Evolutionary conservation across 1,140 invertebrate genomes (phyloP).

Genomic region (Yoshiicerus persimilis): DNA sequence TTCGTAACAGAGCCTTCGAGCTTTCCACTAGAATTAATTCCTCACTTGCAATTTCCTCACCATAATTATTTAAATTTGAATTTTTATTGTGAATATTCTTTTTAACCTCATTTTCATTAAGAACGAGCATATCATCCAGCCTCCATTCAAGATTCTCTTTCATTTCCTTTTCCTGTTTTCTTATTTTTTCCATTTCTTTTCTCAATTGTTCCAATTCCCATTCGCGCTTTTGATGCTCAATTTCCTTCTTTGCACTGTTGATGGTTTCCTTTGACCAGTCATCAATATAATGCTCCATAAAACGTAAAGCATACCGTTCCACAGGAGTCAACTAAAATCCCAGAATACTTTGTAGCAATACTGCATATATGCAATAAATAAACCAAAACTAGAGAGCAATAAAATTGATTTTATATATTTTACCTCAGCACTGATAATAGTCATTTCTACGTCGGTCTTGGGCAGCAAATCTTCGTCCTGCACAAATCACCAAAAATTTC

Average conservation of each 20-base stretch:
- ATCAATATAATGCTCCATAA: constrained; percentile 84
- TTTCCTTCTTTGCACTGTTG: constrained; percentile 83
- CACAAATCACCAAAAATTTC: background rate
- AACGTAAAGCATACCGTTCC: constrained; percentile 89
- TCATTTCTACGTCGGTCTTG: constrained; percentile 11
- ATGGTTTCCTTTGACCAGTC: constrained; percentile 80
- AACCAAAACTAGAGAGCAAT: background rate
- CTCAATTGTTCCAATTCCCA: constrained; percentile 82
- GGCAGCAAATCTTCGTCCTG: background rate
- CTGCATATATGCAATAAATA: too few relatives aligned
- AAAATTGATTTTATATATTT: background rate
- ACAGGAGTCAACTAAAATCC: constrained; percentile 82
- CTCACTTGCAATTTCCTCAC: too few relatives aligned
- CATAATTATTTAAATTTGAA: too few relatives aligned
- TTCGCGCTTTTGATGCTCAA: constrained; percentile 86
- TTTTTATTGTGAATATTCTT: too few relatives aligned
- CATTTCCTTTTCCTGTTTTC: too few relatives aligned
- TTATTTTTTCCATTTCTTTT: too few relatives aligned
- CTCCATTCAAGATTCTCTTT: too few relatives aligned
- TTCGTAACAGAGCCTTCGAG: too few relatives aligned
- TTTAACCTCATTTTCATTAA: too few relatives aligned
- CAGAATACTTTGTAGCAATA: too few relatives aligned
- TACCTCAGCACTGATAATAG: background rate
- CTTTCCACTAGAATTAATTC: too few relatives aligned
- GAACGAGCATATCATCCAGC: too few relatives aligned